These are phyloP conservation scores for Aegotheles bennettii DNA, from an alignment of 2,113 vertebrate species.

Conservation along the genomic window DNA sequence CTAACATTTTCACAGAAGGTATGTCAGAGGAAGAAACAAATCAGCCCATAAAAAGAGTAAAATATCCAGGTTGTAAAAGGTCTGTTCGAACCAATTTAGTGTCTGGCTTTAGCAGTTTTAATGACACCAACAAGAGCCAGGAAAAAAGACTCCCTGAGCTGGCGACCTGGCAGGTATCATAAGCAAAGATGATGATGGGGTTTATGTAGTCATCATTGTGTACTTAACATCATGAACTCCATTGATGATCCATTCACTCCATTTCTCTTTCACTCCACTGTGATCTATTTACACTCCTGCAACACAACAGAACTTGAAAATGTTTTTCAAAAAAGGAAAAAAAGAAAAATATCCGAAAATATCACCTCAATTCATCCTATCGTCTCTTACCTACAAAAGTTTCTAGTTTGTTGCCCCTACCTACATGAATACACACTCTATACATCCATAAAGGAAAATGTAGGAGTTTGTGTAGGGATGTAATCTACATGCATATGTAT, in stretches of 20 bases:
- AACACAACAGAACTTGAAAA: background rate
- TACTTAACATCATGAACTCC: background rate
- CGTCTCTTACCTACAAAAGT: background rate
- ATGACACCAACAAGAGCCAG: background rate
- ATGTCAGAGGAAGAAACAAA: background rate
- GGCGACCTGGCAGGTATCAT: background rate
- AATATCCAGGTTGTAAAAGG: background rate
- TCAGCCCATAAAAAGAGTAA: background rate
- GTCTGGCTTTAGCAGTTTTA: background rate
- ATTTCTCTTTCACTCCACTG: too few relatives aligned
- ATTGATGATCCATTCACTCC: too few relatives aligned
- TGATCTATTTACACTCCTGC: background rate
- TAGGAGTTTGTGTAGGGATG: background rate
- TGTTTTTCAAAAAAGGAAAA: fast-evolving
- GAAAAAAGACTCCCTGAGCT: background rate
- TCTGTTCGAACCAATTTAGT: background rate
- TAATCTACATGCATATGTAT: background rate
- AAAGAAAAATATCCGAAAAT: background rate
- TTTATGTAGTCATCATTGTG: background rate
- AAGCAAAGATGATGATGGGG: background rate
- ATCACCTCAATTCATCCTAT: background rate
- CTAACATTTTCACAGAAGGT: background rate
- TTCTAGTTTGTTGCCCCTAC: background rate
- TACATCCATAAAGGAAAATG: background rate
- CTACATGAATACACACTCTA: fast-evolving